Evolutionary conservation across 2,888 invertebrate species (phyloP).

Genomic region (Eristalis tenax): DNA sequence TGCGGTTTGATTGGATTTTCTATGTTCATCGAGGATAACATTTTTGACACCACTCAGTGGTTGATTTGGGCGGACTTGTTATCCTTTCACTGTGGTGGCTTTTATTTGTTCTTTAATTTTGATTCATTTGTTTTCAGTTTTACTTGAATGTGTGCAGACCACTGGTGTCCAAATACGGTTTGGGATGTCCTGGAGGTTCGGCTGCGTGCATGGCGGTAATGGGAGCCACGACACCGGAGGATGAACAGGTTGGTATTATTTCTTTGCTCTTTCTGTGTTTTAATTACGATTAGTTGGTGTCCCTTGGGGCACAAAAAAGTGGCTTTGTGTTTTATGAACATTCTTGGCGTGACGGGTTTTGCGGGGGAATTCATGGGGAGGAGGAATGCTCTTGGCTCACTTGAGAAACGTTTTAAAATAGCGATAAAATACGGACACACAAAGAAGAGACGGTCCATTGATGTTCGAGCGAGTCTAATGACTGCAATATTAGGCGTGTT

Average conservation of each 20-base stretch:
- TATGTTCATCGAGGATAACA: slow-evolving; percentile 38
- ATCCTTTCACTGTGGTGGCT: slow-evolving; percentile 15
- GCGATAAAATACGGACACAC: too few species aligned
- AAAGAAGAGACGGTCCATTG: too few species aligned
- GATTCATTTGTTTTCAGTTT: slow-evolving; percentile 74
- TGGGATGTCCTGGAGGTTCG: slow-evolving; percentile 80
- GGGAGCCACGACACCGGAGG: slow-evolving; percentile 77
- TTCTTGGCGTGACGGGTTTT: too few species aligned
- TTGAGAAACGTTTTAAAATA: too few species aligned
- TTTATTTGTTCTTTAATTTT: slow-evolving; percentile 26
- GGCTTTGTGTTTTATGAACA: too few species aligned
- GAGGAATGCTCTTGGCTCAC: too few species aligned
- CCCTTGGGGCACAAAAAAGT: too few species aligned
- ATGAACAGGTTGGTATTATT: slow-evolving; percentile 78
- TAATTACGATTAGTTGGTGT: neutral
- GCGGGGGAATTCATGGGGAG: too few species aligned
- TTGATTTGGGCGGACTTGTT: slow-evolving; percentile 2
- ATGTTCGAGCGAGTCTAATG: too few species aligned
- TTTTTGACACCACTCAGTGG: slow-evolving; percentile 48
- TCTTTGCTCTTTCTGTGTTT: neutral
- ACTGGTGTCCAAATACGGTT: slow-evolving; percentile 79
- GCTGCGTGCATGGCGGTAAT: slow-evolving; percentile 78
- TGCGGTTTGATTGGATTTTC: slow-evolving; percentile 33
- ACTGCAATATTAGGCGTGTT: too few species aligned
- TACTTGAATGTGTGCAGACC: slow-evolving; percentile 81